Evolutionary conservation across 2,797 vertebrate genomes (phyloP).

Genomic region (Sebastes iracundus): DNA sequence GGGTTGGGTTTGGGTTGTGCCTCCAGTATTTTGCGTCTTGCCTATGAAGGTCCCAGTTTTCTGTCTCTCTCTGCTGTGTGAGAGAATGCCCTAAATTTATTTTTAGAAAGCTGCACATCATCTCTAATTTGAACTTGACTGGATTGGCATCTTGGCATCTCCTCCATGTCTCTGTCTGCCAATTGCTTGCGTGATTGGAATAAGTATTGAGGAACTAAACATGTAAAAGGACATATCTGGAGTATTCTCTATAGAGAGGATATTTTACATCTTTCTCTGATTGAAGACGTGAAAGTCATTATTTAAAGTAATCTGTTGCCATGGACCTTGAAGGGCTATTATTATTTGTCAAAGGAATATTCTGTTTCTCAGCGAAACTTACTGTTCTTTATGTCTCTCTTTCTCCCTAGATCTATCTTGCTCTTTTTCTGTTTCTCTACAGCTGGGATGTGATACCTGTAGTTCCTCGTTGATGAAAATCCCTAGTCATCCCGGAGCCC

Average conservation of each 20-base stretch:
- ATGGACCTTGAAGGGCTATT: constrained; percentile 28
- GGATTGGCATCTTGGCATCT: not conserved
- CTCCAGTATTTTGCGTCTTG: not conserved
- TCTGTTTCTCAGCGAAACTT: not conserved
- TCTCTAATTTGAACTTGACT: not conserved
- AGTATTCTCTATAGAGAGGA: not conserved
- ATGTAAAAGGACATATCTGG: not conserved
- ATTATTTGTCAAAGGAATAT: not conserved
- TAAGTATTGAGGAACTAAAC: not conserved
- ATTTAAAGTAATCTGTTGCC: constrained; percentile 37
- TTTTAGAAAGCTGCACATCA: not conserved
- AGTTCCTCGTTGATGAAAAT: constrained; percentile 7
- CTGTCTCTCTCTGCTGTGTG: not conserved
- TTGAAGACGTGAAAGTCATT: not conserved
- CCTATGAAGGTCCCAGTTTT: not conserved
- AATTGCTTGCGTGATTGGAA: not conserved
- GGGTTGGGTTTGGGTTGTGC: not conserved
- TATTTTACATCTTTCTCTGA: not conserved
- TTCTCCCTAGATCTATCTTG: constrained; percentile 23
- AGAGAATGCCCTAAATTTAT: not conserved
- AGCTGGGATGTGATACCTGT: constrained; percentile 56
- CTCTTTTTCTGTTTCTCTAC: constrained; percentile 1
- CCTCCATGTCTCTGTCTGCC: not conserved
- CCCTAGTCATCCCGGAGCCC: not conserved
- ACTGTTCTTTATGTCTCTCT: not conserved